These are phyloP conservation scores for Agrilus planipennis DNA, from an alignment of 1,140 invertebrate genomes.

Conservation along the genomic window DNA sequence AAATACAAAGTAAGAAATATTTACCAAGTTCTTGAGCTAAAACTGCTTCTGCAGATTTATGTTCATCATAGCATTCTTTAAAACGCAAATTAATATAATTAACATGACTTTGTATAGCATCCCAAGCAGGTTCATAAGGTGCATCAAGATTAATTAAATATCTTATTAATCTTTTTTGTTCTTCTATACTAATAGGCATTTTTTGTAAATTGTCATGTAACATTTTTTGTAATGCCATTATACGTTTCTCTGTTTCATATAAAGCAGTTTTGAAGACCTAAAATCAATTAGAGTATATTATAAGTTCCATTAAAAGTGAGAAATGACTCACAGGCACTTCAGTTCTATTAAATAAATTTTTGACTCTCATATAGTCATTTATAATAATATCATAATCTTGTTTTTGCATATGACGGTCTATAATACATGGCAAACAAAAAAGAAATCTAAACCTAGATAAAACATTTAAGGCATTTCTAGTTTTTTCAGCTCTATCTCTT, in stretches of 20 bases:
- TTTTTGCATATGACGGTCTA: constrained; percentile 86
- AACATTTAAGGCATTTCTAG: constrained; percentile 85
- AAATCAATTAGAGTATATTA: constrained; percentile 7
- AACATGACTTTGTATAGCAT: constrained; percentile 71
- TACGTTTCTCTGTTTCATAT: constrained; percentile 80
- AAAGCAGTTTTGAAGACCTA: constrained; percentile 76
- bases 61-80: constrained; percentile 44
- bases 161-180: constrained; percentile 86
- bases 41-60: constrained; percentile 39
- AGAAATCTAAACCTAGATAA: constrained; percentile 84
- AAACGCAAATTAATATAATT: constrained; percentile 59
- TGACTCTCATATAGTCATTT: constrained; percentile 93
- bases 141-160: constrained; percentile 59
- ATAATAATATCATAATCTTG: constrained; percentile 96
- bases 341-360: constrained; percentile 90
- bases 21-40: constrained; percentile 25
- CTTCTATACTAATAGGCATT: constrained; percentile 80
- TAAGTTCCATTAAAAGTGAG: not conserved
- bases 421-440: constrained; percentile 88
- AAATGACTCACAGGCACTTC: constrained; percentile 63
- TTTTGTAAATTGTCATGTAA: constrained; percentile 74
- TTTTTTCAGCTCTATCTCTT: constrained; percentile 91
- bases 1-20: not conserved
- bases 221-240: constrained; percentile 67
- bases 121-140: constrained; percentile 84